Base-by-base conservation (phyloP, 2,113 vertebrate genomes). In the Varanus salvator region DNA sequence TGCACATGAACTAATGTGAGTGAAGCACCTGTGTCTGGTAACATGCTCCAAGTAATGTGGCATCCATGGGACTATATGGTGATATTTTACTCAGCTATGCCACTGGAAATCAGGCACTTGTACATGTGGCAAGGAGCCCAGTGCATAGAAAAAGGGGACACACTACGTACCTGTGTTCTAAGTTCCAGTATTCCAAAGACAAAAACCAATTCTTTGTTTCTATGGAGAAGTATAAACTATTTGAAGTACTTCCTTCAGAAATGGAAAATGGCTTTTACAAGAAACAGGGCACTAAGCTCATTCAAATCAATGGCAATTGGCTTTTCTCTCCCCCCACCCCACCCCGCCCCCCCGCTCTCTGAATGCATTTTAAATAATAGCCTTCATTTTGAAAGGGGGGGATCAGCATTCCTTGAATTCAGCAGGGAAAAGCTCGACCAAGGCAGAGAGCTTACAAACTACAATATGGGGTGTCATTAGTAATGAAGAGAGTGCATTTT, bases 401-500 rank as follows among this genome's bases (percentile, higher is more conserved):
- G 44, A 87, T 77, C 54, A 87, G 71, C 85, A 76, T 50, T 21
- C 27, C 83, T 29, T 0, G 14, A 76, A 80, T 91, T 86, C 69
- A 80, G 50, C 5, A 14, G 29, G 78, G 57, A 0, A 0, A 38
- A 87, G 23, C 68, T 68, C 88, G 87, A 90, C 78, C 75, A 90
- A 4, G 17, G 27, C 68, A 80, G 78, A 48, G 31, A 57, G 44
- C n/a, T 1, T 82, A 52, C n/a, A 7, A 92, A 92, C 74, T 81
- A 88, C 23, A 89, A 71, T 3, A 0, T 87, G 78, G 90, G 48
- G 89, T 44, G 14, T 12, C 0, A n/a, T 0, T 52, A 84, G 44
- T 0, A 87, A 25, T 82, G 80, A 85, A 75, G 81, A 90, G 84
- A 57, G 57, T 93, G 84, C 60, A 31, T 74, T 48, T 90, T 78